Evolutionary conservation across 1,140 invertebrate species (phyloP), one percentile per base, ranked within the genome.

Genomic region (Calosoma granatense): DNA sequence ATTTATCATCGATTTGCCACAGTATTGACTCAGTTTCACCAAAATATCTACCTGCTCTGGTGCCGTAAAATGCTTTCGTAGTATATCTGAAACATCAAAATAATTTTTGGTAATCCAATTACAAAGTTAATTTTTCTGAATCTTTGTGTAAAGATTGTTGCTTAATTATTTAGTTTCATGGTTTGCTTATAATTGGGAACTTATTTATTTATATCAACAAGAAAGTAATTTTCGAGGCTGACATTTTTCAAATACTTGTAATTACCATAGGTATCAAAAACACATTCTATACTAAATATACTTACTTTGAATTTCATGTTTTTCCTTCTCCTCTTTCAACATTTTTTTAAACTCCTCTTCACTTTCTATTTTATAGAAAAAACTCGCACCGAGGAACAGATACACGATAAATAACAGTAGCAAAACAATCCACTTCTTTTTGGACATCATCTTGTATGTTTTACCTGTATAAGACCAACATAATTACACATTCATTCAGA

Each of bases 281-380:
- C n/a, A n/a, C n/a, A n/a, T n/a, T n/a, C n/a, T n/a, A n/a, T n/a
- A n/a, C n/a, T n/a, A n/a, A n/a, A n/a, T n/a, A 60, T 60, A 76
- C 78, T 81, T 75, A 88, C 86, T 80, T 73, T 86, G 77, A 61
- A 88, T 85, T 67, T 81, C 77, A 59, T 79, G 76, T 64, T 81
- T 77, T 72, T 87, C 82, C 57, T 73, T 63, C 56, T 73, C 77
- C 54, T 81, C 77, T 62, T 76, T 67, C 51, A 68, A 65, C 26
- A 81, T 73, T 54, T 79, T 72, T 53, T 78, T 68, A 52, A 78
- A 67, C 69, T 90, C 87, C 61, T 83, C 64, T 41, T 74, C 73
- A 63, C 82, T 82, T 72, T 90, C 87, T 59, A 88, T 85, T 65
- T 83, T 79, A 68, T 87, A 86, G 65, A 89, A 90, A 57, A 90